Base-by-base conservation (phyloP, 2,113 vertebrate genomes). In the Ophthalmolycus amberensis region DNA sequence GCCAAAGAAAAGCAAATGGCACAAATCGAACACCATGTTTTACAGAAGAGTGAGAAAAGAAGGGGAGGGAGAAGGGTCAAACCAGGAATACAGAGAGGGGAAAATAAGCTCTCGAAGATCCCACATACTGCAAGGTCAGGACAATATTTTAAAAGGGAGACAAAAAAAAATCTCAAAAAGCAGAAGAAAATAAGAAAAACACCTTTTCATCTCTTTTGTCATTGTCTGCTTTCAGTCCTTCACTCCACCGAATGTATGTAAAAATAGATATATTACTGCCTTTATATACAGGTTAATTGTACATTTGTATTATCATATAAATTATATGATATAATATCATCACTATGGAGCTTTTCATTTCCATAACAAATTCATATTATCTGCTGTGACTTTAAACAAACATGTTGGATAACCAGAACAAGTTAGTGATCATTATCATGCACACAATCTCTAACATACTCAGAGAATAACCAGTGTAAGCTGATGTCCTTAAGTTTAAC, bases 11-110 rank as follows among this genome's bases (percentile, higher is more conserved):
- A 79, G 77, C 62, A 87, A 90, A 90, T 22, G 60, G 74, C 71
- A 83, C 58, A 91, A 91, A 90, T 81, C 42, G 22, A 89, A 85
- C 69, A 72, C 38, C 78, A 67, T 88, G 74, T 86, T 91, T 80
- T 54, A 84, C 40, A 62, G 46, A 81, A 75, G 64, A 73, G 68
- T 68, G 60, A 32, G 70, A 80, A 56, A 76, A 73, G 32, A 60
- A 44, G 10, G 38, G 77, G 54, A 69, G 50, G 73, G 48, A 56
- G 58, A 56, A 11, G 40, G 65, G 75, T 69, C 22, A 69, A 25
- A 81, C 65, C 37, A 82, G 40, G 82, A 83, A 83, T 40, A 66
- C 22, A 34, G 22, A 71, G 52, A 15, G 50, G 37, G 3, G 42
- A 42, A 66, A 75, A 75, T 25, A 67, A 40, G 5, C 29, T 38